These are phyloP conservation scores for Scaptomyza cyrtandrae DNA, from an alignment of 2,888 invertebrate species.

Conservation along the genomic window DNA sequence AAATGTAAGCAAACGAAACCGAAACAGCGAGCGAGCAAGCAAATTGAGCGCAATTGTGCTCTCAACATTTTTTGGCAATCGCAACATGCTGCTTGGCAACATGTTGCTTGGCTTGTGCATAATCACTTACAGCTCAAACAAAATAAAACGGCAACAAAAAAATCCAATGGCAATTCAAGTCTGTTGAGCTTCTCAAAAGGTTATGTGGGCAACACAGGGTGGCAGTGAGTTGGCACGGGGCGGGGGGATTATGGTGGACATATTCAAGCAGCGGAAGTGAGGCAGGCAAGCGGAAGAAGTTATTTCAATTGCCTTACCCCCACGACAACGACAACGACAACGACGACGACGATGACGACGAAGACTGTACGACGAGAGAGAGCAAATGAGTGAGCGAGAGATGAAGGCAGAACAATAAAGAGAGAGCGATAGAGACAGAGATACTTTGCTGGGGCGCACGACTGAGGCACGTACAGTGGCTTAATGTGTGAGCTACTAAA, in stretches of 20 bases:
- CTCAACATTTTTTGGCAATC: conserved; percentile 37
- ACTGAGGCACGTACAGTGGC: conserved; percentile 68
- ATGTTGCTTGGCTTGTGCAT: conserved; percentile 62
- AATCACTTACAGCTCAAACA: conserved; percentile 68
- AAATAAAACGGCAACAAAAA: conserved; percentile 53
- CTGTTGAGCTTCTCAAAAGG: conserved; percentile 63
- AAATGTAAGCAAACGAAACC: conserved; percentile 13
- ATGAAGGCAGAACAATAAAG: conserved; percentile 1
- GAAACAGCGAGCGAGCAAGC: conserved; percentile 10
- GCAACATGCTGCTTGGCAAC: conserved; percentile 59
- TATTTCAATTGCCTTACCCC: conserved; percentile 75
- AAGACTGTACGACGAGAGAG: conserved; percentile 1
- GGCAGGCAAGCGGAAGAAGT: conserved; percentile 78
- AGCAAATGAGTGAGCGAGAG: conserved; percentile 1
- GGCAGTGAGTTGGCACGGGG: not conserved
- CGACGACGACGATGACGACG: conserved; percentile 18
- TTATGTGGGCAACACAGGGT: conserved; percentile 32
- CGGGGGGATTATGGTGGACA: conserved; percentile 62
- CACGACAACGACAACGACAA: conserved; percentile 28
- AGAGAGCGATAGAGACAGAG: conserved; percentile 10
- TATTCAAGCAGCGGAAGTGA: conserved; percentile 76
- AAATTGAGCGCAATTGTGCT: conserved; percentile 37
- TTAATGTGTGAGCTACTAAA: conserved; percentile 46
- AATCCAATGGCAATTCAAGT: conserved; percentile 69
- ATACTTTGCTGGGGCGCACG: conserved; percentile 21